phyloP scores from a whole-genome alignment of 2,113 vertebrate genomes.

The Xiphias gladius region DNA sequence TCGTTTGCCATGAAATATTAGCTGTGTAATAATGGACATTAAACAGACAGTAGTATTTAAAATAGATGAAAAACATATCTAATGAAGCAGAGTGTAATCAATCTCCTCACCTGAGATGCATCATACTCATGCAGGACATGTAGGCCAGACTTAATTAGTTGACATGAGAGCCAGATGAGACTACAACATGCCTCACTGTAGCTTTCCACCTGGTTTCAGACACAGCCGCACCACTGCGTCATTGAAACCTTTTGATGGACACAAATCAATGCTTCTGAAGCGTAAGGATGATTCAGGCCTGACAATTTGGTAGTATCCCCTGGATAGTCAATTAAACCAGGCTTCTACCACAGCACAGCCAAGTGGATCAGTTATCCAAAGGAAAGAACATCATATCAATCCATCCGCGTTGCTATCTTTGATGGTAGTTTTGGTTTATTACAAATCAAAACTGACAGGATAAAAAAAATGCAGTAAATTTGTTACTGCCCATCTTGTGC shows the following conservation, averaged over 20 bases:
- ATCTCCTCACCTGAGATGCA: slow-evolving; percentile 14
- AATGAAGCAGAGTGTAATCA: slow-evolving; percentile 32
- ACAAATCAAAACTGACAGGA: slow-evolving; percentile 41
- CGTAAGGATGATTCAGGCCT: slow-evolving; percentile 58
- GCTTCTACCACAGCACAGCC: slow-evolving; percentile 24
- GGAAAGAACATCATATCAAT: slow-evolving; percentile 42
- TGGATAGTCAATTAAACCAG: slow-evolving; percentile 64
- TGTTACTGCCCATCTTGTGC: slow-evolving; percentile 18
- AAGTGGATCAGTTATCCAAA: slow-evolving; percentile 35
- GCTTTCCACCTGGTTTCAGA: slow-evolving; percentile 42
- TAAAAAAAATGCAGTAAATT: slow-evolving; percentile 24
- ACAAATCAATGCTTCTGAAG: slow-evolving; percentile 65
- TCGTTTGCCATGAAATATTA: neutral
- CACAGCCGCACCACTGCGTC: slow-evolving; percentile 36
- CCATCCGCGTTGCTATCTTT: slow-evolving; percentile 47
- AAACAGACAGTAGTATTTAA: neutral
- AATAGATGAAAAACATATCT: neutral
- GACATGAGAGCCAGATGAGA: slow-evolving; percentile 47
- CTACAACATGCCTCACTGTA: neutral
- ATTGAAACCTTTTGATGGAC: slow-evolving; percentile 60
- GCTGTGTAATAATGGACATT: slow-evolving; percentile 1
- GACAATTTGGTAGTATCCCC: slow-evolving; percentile 56
- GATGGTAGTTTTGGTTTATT: slow-evolving; percentile 58
- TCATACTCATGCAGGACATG: slow-evolving; percentile 1
- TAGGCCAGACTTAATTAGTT: slow-evolving; percentile 49